Percentiles rank a stretch among this genome's conserved stretches.
Evolutionary conservation across 2,888 invertebrate species (phyloP).

Genomic region (Plebejus anna): DNA sequence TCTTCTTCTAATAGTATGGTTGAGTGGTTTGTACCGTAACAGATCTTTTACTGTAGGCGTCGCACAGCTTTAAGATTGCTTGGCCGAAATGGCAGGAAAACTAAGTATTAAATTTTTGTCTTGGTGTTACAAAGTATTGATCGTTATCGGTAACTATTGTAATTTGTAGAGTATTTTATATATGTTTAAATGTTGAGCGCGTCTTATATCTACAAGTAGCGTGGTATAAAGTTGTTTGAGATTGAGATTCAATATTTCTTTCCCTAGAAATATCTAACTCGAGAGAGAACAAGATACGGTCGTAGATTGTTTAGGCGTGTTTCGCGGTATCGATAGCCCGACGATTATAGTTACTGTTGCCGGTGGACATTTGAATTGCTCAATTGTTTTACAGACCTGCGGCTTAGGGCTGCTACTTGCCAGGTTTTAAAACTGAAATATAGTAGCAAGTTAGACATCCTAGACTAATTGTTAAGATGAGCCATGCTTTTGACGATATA

Average conservation of each 20-base stretch:
- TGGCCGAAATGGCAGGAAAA: no score
- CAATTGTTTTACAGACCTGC: slow-evolving; percentile 23
- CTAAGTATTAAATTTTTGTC: no score
- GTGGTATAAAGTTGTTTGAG: background rate
- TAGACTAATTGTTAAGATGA: background rate
- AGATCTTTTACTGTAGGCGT: no score
- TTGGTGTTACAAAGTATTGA: no score
- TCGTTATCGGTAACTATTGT: no score
- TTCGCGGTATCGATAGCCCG: slow-evolving; percentile 20
- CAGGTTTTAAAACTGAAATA: background rate
- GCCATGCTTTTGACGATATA: background rate
- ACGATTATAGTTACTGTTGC: slow-evolving; percentile 15
- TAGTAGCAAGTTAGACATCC: background rate
- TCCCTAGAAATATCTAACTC: slow-evolving; percentile 9
- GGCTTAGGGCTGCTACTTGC: background rate
- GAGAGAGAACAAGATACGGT: slow-evolving; percentile 8
- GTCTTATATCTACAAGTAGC: background rate
- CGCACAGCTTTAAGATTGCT: no score
- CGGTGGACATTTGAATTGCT: slow-evolving; percentile 28
- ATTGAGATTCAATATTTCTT: slow-evolving; percentile 7
- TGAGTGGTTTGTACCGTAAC: no score
- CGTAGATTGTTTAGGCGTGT: slow-evolving; percentile 17
- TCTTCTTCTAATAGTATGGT: no score
- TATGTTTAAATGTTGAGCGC: background rate
- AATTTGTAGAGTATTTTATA: no score